Conservation (phyloP, 2,888 invertebrate genomes). For the Buathra laborator region DNA sequence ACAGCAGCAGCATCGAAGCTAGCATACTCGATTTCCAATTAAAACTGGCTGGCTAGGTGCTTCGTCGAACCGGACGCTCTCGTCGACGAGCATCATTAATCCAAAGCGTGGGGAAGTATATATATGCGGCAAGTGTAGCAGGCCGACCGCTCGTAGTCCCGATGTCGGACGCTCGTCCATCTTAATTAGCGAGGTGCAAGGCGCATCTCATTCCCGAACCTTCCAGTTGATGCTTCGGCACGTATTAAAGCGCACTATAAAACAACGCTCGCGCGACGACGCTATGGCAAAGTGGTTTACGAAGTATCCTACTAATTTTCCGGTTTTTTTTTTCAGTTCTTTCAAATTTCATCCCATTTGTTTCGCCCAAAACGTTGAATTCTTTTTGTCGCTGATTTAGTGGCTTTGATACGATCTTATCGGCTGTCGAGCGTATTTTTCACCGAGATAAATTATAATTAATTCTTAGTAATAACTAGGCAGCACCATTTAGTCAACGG, state of each 20-base stretch:
- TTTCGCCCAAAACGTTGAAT: not conserved
- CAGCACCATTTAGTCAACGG: conserved; percentile 23
- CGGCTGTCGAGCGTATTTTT: not conserved
- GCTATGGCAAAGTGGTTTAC: not conserved
- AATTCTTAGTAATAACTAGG: not conserved
- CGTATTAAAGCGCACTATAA: conserved; percentile 32
- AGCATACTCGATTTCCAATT: conserved; percentile 67
- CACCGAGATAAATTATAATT: not conserved
- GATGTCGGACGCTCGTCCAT: conserved; percentile 72
- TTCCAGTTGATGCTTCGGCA: conserved; percentile 27
- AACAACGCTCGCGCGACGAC: conserved; percentile 9
- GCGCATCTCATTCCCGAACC: conserved; percentile 42
- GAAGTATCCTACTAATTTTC: conserved; percentile 31
- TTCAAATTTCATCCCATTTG: not conserved
- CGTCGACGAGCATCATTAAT: conserved; percentile 74
- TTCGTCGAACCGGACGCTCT: conserved; percentile 60
- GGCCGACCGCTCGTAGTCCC: conserved; percentile 21
- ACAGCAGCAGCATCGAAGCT: conserved; percentile 42
- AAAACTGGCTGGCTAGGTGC: conserved; percentile 65
- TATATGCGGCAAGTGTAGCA: conserved; percentile 3
- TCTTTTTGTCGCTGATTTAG: not conserved
- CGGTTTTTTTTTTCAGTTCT: conserved; percentile 1
- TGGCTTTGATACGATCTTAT: not conserved
- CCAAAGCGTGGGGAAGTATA: conserved; percentile 56
- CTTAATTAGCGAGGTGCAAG: conserved; percentile 76